Conservation (phyloP, 1,140 invertebrate genomes). For the Zaprionus taronus region DNA sequence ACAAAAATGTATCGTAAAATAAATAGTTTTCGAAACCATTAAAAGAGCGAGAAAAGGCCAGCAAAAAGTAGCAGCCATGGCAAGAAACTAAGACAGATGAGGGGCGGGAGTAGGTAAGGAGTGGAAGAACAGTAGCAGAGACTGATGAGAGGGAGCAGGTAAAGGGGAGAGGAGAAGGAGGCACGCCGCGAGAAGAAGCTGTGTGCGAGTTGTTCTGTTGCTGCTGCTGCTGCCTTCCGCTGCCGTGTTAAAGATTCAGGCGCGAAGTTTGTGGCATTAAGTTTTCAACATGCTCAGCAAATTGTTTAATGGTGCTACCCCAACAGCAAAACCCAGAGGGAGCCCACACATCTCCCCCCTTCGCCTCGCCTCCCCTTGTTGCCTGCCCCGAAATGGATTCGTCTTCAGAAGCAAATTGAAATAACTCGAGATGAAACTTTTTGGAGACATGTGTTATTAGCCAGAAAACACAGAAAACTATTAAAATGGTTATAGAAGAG, state of each 20-base stretch:
- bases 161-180: background rate
- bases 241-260: slow-evolving; percentile 33
- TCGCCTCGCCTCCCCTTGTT: background rate
- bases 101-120: no score
- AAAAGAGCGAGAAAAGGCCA: slow-evolving; percentile 26
- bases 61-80: slow-evolving; percentile 22
- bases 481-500: slow-evolving; percentile 22
- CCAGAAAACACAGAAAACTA: slow-evolving; percentile 39
- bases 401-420: slow-evolving; percentile 59
- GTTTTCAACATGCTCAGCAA: slow-evolving; percentile 59
- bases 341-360: background rate
- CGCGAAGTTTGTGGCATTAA: slow-evolving; percentile 57
- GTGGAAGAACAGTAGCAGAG: background rate
- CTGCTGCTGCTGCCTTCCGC: background rate
- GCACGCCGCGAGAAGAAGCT: slow-evolving; percentile 5
- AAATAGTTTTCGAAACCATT: slow-evolving; percentile 73
- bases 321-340: background rate
- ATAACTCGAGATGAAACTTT: slow-evolving; percentile 61
- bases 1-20: slow-evolving; percentile 73
- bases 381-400: slow-evolving; percentile 40
- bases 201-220: background rate
- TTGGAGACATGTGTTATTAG: slow-evolving; percentile 66
- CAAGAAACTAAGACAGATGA: background rate
- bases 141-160: background rate
- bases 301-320: slow-evolving; percentile 49